Conservation (phyloP, 1,140 invertebrate species). For the Drosophila persimilis region DNA sequence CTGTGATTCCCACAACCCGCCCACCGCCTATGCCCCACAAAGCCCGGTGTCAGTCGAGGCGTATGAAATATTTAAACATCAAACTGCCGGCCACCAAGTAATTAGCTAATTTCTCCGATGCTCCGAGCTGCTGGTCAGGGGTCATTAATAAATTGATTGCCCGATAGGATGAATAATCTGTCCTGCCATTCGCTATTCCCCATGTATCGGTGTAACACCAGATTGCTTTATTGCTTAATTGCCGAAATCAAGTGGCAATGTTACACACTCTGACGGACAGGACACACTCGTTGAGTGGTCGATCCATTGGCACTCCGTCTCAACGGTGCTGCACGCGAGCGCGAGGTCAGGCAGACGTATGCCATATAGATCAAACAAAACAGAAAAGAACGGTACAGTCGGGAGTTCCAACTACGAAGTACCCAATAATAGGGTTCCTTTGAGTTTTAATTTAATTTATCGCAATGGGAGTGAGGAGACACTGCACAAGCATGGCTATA, state of each 20-base stretch:
- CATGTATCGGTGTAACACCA: not conserved
- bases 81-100: conserved; percentile 39
- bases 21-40: not conserved
- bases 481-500: no score
- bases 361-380: no score
- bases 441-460: no score
- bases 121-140: not conserved
- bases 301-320: no score
- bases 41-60: conserved; percentile 29
- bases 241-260: conserved; percentile 50
- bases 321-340: no score
- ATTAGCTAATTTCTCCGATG: conserved; percentile 50
- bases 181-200: not conserved
- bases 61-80: conserved; percentile 57
- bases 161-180: conserved; percentile 18
- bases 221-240: conserved; percentile 43
- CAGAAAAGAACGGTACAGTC: no score
- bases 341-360: no score
- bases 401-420: no score
- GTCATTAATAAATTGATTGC: conserved; percentile 39
- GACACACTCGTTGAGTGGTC: no score
- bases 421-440: no score
- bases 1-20: conserved; percentile 14
- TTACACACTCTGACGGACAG: conserved; percentile 12
- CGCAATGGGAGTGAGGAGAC: no score